Evolutionary conservation across 2,113 vertebrate genomes (phyloP), one percentile per base, ranked within the genome.

Genomic region (Trematomus loennbergii): DNA sequence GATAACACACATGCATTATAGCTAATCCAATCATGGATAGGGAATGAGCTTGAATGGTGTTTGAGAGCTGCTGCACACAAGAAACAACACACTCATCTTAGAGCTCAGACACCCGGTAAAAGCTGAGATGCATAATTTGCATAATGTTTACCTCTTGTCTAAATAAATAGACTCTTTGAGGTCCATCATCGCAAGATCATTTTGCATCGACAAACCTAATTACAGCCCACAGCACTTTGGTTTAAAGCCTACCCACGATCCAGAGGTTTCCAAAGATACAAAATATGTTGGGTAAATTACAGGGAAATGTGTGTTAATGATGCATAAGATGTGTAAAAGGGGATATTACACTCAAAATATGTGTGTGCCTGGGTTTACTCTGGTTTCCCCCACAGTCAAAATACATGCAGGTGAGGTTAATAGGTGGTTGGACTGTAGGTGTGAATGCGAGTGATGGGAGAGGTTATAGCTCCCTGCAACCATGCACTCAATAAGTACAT

Each of bases 211-310:
- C 40, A 16, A 65, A 57, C 17, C 54, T 49, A 46, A 78, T 78
- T 59, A 70, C 53, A 82, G 54, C 15, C 36, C 13, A 9, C 25
- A 75, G 33, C 71, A 54, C 62, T 69, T 69, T 67, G 36, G 29
- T 68, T 72, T 43, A n/a, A 82, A 79, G 70, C 87, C 22, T 66
- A 25, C 66, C 78, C 82, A 81, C 10, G 15, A 79, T 83, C 48
- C 59, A 18, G 59, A 75, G 74, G 82, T 82, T 84, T 64, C 62
- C 61, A 85, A 81, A 87, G 73, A 84, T 18, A 81, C 59, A 76
- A 69, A 85, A 79, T 78, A 79, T 82, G 67, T 83, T 67, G 40
- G 12, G 66, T 20, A 65, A 82, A 87, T 90, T 78, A 81, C 59
- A 83, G 84, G 87, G 71, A 67, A 66, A 87, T 36, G 71, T 83